Percentiles rank a stretch among this genome's conserved stretches.
phyloP scores from a whole-genome alignment of 2,888 invertebrate genomes.

The Chironomus tentans region DNA sequence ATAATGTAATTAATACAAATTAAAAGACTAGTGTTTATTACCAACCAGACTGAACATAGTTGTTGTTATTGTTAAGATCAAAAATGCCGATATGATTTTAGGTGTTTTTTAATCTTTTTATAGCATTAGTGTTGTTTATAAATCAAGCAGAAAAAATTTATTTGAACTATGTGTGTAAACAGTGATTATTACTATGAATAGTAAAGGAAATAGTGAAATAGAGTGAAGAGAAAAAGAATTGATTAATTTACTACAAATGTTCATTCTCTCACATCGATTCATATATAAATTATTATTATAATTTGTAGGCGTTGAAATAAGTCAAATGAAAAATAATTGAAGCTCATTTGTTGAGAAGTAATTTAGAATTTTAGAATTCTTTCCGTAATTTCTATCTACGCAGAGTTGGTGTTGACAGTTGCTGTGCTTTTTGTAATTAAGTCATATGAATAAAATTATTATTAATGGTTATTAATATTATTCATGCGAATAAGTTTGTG shows the following conservation, averaged over 20 bases:
- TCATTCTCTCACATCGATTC: background rate
- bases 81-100: background rate
- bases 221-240: background rate
- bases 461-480: no score
- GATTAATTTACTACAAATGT: constrained; percentile 2
- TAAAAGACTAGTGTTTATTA: background rate
- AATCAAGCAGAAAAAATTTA: background rate
- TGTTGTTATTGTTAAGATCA: background rate
- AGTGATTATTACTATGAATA: background rate
- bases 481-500: no score
- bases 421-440: no score
- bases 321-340: background rate
- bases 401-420: no score
- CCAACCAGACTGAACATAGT: background rate
- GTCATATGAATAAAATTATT: no score
- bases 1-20: background rate
- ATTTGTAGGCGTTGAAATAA: background rate
- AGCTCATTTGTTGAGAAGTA: background rate
- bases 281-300: background rate
- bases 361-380: no score
- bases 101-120: background rate
- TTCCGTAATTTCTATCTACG: no score
- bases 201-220: no score
- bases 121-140: background rate
- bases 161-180: constrained; percentile 5